These are phyloP conservation scores for Punctoribates punctum DNA, from an alignment of 2,888 invertebrate genomes.

Conservation along the genomic window DNA sequence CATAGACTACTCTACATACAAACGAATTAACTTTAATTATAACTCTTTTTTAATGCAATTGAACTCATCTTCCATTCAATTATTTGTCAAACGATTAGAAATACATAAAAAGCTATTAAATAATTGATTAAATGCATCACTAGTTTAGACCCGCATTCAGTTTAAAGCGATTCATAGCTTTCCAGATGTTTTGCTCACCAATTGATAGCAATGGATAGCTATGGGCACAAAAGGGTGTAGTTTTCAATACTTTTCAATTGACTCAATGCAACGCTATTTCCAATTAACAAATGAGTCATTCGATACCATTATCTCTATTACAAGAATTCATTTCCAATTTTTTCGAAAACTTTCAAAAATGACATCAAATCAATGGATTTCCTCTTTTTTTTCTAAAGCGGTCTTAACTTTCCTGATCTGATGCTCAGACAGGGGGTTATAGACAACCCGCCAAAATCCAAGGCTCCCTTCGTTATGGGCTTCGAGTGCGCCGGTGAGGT, in stretches of 20 bases:
- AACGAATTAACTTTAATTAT: slow-evolving; percentile 12
- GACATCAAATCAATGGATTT: background rate
- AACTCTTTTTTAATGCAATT: background rate
- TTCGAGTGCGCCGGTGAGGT: slow-evolving; percentile 82
- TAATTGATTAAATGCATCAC: background rate
- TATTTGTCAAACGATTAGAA: background rate
- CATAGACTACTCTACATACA: background rate
- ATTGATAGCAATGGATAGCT: too few relatives aligned
- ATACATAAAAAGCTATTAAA: background rate
- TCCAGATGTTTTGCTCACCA: slow-evolving; percentile 25
- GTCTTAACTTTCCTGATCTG: slow-evolving; percentile 81
- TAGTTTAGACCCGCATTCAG: slow-evolving; percentile 1
- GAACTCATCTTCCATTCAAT: background rate
- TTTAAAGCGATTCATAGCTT: background rate
- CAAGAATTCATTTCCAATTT: background rate
- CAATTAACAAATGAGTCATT: slow-evolving; percentile 31
- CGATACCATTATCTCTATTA: background rate
- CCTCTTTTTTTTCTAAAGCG: slow-evolving; percentile 59
- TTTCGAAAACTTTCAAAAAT: too few relatives aligned
- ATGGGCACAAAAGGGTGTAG: slow-evolving; percentile 22
- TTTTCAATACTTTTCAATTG: slow-evolving; percentile 19
- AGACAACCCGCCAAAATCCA: slow-evolving; percentile 78
- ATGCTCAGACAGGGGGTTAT: slow-evolving; percentile 82
- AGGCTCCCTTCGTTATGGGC: slow-evolving; percentile 72
- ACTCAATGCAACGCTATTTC: background rate